phyloP scores from a whole-genome alignment of 2,797 vertebrate species.

The Xiphophorus birchmanni region DNA sequence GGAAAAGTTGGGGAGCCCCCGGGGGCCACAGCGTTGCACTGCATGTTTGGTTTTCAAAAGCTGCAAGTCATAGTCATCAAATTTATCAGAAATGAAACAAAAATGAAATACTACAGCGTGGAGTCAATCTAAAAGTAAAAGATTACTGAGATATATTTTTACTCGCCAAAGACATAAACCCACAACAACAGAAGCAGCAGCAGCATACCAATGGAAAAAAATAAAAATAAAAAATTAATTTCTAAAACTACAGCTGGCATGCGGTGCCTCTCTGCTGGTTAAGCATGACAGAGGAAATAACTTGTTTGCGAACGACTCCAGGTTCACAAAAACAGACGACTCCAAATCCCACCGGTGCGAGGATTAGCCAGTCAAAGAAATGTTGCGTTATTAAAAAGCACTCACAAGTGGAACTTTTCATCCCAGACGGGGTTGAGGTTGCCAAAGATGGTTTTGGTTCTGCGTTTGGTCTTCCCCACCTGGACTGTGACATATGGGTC shows the following conservation, averaged over 20 bases:
- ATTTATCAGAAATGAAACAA: neutral
- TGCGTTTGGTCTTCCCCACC: slow-evolving; percentile 95
- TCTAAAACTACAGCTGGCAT: slow-evolving; percentile 17
- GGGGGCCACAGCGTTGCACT: too few species aligned
- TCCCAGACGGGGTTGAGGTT: slow-evolving; percentile 98
- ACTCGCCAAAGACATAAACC: neutral
- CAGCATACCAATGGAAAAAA: neutral
- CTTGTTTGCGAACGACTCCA: slow-evolving; percentile 23
- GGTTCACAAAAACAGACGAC: slow-evolving; percentile 9
- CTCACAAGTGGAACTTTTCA: slow-evolving; percentile 98
- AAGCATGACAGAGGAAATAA: slow-evolving; percentile 10
- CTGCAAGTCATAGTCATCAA: neutral
- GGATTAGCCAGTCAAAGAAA: slow-evolving; percentile 17
- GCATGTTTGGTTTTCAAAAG: neutral
- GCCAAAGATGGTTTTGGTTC: slow-evolving; percentile 97
- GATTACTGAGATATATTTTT: neutral
- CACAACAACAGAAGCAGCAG: too few species aligned
- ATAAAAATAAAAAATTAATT: neutral
- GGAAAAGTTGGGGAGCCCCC: too few species aligned
- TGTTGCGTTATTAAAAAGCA: slow-evolving; percentile 54
- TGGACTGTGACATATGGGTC: slow-evolving; percentile 98
- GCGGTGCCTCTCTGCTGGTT: slow-evolving; percentile 5
- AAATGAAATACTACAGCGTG: neutral
- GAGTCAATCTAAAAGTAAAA: neutral
- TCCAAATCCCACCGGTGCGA: slow-evolving; percentile 14